These are phyloP conservation scores for Pelodiscus sinensis DNA, from an alignment of 2,113 vertebrate genomes.

Conservation along the genomic window DNA sequence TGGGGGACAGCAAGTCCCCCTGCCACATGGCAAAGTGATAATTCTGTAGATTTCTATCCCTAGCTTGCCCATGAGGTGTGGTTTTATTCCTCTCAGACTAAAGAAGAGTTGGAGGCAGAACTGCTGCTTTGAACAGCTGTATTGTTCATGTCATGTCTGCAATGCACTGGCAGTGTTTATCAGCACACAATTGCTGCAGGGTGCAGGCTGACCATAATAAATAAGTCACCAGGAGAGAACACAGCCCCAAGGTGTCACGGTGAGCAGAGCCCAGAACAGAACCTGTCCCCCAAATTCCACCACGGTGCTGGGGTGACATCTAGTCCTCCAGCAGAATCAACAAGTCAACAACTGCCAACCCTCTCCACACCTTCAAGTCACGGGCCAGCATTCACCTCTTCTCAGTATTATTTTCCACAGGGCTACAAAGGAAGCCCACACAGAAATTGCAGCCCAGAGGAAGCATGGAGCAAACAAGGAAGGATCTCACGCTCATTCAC, in stretches of 20 bases:
- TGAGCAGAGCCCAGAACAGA: neutral
- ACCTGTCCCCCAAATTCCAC: neutral
- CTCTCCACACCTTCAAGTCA: neutral
- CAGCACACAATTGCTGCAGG: neutral
- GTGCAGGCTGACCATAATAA: neutral
- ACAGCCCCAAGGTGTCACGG: neutral
- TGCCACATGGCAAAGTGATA: too few species aligned
- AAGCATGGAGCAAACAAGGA: neutral
- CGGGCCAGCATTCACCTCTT: neutral
- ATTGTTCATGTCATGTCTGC: neutral
- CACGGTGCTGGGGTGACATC: neutral
- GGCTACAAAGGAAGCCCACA: neutral
- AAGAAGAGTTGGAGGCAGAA: too few species aligned
- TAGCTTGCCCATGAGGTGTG: too few species aligned
- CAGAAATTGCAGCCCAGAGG: neutral
- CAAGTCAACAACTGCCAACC: neutral
- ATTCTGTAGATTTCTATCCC: too few species aligned
- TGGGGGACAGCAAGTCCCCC: too few species aligned
- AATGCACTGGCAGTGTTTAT: neutral
- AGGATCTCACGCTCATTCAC: neutral
- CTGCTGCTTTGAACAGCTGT: too few species aligned
- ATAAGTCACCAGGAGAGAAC: neutral
- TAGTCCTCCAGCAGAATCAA: neutral
- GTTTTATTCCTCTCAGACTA: too few species aligned
- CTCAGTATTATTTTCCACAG: slow-evolving; percentile 43